A percentile compares a stretch with the other conserved stretches of the same genome.
Evolutionary conservation across 2,113 vertebrate genomes (phyloP).

Genomic region (Aramus guarauna): DNA sequence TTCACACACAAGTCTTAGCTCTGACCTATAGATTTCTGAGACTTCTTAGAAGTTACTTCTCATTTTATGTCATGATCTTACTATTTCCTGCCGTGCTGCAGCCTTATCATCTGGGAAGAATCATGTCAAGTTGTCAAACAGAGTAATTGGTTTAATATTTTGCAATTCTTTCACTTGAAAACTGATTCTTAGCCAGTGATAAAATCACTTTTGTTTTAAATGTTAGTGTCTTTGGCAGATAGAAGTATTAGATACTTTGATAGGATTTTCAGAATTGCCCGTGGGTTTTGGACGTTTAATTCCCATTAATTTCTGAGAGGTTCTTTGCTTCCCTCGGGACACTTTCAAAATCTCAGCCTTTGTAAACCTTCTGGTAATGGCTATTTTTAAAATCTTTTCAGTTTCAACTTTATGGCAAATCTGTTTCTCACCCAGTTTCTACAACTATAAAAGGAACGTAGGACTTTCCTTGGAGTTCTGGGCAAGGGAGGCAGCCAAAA

Average conservation of each 20-base stretch:
- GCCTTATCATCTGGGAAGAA: slow-evolving; percentile 23
- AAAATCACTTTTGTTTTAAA: slow-evolving; percentile 55
- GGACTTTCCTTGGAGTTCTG: neutral
- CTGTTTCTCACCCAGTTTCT: neutral
- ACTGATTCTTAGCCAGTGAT: slow-evolving; percentile 12
- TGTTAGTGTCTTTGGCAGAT: slow-evolving; percentile 36
- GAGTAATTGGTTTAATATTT: slow-evolving; percentile 59
- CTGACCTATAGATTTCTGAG: neutral
- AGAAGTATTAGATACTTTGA: slow-evolving; percentile 45
- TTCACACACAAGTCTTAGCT: neutral
- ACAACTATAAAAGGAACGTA: neutral
- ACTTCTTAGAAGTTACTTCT: neutral
- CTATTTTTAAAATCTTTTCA: slow-evolving; percentile 14
- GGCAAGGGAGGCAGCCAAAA: neutral
- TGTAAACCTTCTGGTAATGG: slow-evolving; percentile 29
- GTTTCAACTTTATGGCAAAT: slow-evolving; percentile 2
- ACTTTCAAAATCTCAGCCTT: slow-evolving; percentile 20
- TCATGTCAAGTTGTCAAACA: slow-evolving; percentile 41
- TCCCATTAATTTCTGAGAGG: slow-evolving; percentile 52
- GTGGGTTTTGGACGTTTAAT: slow-evolving; percentile 48
- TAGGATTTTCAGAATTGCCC: slow-evolving; percentile 37
- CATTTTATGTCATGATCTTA: neutral
- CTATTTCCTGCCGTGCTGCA: slow-evolving; percentile 5
- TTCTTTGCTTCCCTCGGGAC: slow-evolving; percentile 38
- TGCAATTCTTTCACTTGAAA: slow-evolving; percentile 36